Conservation (phyloP, 2,113 vertebrate species). For the Paraplagusia blochii region DNA sequence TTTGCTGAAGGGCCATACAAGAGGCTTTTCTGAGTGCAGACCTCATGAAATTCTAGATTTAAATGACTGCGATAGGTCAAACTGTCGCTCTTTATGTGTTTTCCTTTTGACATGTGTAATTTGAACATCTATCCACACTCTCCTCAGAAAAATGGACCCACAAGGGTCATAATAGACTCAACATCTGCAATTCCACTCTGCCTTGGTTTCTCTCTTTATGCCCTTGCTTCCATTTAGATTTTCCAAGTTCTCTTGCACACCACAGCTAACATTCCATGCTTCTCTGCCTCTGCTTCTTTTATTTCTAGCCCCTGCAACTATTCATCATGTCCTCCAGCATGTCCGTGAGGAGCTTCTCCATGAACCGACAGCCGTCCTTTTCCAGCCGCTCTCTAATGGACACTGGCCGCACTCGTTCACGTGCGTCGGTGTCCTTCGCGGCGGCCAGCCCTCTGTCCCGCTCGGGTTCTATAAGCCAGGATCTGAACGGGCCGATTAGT, state of each 20-base stretch:
- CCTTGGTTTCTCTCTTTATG: slow-evolving; percentile 5
- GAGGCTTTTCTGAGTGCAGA: slow-evolving; percentile 21
- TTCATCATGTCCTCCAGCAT: slow-evolving; percentile 69
- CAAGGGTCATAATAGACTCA: slow-evolving; percentile 5
- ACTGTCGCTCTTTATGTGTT: slow-evolving; percentile 25
- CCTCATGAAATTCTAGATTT: slow-evolving; percentile 24
- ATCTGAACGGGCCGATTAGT: slow-evolving; percentile 64
- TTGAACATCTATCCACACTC: slow-evolving; percentile 29
- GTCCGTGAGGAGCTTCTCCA: slow-evolving; percentile 70
- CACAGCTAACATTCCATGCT: neutral
- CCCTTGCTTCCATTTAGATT: neutral
- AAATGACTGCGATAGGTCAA: slow-evolving; percentile 29
- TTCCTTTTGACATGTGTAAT: slow-evolving; percentile 23
- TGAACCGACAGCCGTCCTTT: slow-evolving; percentile 74
- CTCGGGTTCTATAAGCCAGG: slow-evolving; percentile 70
- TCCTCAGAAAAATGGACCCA: slow-evolving; percentile 1
- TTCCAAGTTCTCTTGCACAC: neutral
- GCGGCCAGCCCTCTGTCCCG: slow-evolving; percentile 63
- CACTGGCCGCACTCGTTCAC: slow-evolving; percentile 60
- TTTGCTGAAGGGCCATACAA: slow-evolving; percentile 46
- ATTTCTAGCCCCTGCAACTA: slow-evolving; percentile 22
- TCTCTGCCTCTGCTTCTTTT: neutral
- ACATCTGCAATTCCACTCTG: slow-evolving; percentile 5
- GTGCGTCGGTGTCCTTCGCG: slow-evolving; percentile 66
- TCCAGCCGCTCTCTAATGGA: slow-evolving; percentile 77